phyloP scores from a whole-genome alignment of 53 echinoderm and acorn worm species.

The Echinometra lucunter region DNA sequence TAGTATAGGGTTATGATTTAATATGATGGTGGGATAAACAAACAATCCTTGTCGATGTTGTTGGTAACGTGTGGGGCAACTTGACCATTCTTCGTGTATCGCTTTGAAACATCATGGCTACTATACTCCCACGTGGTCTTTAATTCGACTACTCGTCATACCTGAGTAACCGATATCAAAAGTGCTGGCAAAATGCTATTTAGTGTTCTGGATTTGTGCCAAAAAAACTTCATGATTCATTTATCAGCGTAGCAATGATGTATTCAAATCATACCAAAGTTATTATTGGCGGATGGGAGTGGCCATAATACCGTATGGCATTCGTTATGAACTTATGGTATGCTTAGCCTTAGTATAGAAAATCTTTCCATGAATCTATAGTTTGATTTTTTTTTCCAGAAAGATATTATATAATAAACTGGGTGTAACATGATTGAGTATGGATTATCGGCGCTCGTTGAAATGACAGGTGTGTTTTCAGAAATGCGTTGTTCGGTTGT shows the following conservation, averaged over 20 bases:
- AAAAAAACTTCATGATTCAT: neutral
- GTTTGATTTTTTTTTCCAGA: no score
- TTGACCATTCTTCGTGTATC: no score
- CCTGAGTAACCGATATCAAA: neutral
- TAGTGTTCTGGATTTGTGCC: neutral
- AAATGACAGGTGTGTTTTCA: neutral
- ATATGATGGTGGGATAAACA: no score
- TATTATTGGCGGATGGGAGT: neutral
- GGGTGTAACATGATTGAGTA: neutral
- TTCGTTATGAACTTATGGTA: no score
- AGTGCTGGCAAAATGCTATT: neutral
- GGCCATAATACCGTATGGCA: neutral
- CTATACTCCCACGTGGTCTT: no score
- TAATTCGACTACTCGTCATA: neutral
- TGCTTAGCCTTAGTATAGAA: no score
- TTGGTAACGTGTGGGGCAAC: no score
- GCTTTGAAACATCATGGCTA: no score
- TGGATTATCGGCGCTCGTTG: neutral
- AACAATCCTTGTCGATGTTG: no score
- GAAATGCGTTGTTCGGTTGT: neutral
- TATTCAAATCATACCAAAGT: neutral
- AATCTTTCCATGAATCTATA: no score
- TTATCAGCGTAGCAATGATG: neutral
- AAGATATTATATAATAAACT: conserved; percentile 5
- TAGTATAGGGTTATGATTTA: no score